These are phyloP conservation scores for Diabrotica undecimpunctata DNA, from an alignment of 1,140 invertebrate genomes.

Conservation along the genomic window DNA sequence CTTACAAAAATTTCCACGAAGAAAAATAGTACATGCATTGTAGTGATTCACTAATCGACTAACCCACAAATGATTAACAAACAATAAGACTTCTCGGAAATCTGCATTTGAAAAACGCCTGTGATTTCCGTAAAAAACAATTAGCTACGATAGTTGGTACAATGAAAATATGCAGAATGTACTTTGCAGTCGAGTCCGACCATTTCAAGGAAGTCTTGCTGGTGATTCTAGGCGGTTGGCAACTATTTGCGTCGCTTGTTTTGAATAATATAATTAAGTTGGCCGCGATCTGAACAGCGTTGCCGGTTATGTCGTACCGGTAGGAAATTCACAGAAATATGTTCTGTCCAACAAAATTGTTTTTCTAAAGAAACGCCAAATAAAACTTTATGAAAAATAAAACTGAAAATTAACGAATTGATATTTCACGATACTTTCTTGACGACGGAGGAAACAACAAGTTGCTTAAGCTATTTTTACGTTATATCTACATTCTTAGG, in stretches of 20 bases:
- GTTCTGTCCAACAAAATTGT: too few species aligned
- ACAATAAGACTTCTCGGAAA: not conserved
- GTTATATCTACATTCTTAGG: too few species aligned
- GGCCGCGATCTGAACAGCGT: not conserved
- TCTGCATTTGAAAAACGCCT: not conserved
- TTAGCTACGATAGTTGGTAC: too few species aligned
- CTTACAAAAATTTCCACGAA: too few species aligned
- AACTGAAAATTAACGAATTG: too few species aligned
- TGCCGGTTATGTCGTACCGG: not conserved
- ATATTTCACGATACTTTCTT: too few species aligned
- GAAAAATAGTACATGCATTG: too few species aligned
- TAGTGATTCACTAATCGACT: not conserved
- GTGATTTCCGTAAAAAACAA: not conserved
- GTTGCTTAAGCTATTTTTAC: too few species aligned
- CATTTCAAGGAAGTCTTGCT: not conserved
- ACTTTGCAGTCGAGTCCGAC: not conserved
- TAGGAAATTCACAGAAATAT: too few species aligned
- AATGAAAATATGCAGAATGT: conserved; percentile 1
- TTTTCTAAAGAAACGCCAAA: too few species aligned
- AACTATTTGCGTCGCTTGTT: not conserved
- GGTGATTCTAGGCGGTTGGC: not conserved
- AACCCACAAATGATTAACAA: conserved; percentile 1
- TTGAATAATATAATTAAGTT: not conserved
- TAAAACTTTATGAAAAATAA: too few species aligned
- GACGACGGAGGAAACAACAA: too few species aligned